These are phyloP conservation scores for Coendou prehensilis DNA, from an alignment of 2,797 vertebrate species.

Conservation along the genomic window DNA sequence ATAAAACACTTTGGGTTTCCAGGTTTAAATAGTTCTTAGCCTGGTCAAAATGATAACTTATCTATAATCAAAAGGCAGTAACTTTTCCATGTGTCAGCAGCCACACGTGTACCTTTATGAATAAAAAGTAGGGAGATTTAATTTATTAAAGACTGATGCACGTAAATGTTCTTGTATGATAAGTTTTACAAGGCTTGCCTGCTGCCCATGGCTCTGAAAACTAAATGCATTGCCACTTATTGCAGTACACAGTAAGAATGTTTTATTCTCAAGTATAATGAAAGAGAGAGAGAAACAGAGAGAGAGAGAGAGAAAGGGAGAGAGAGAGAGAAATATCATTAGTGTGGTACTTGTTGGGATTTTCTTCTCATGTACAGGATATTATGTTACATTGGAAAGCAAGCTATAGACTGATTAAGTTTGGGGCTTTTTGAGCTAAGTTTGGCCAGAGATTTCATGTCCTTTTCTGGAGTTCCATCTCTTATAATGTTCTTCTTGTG, in stretches of 20 bases:
- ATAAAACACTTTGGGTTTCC: constrained; percentile 14
- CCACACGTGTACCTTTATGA: constrained; percentile 33
- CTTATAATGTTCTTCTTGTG: background rate
- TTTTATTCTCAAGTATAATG: constrained; percentile 45
- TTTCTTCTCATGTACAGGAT: background rate
- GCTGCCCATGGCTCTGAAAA: background rate
- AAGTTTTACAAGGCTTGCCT: background rate
- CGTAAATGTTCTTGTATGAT: constrained; percentile 12
- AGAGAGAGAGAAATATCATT: background rate
- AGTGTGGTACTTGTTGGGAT: background rate
- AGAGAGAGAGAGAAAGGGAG: background rate
- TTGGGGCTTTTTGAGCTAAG: constrained; percentile 15
- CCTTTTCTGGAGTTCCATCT: background rate
- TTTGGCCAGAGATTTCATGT: background rate
- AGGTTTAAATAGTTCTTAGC: constrained; percentile 25
- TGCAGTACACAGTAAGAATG: constrained; percentile 12
- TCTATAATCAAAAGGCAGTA: constrained; percentile 56
- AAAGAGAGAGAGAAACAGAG: background rate
- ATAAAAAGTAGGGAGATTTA: constrained; percentile 44
- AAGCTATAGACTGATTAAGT: background rate
- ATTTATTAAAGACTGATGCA: constrained; percentile 32
- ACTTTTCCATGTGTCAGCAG: constrained; percentile 38
- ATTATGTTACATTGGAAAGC: constrained; percentile 4
- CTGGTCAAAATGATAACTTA: constrained; percentile 64
- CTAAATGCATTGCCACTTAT: constrained; percentile 10